Evolutionary conservation across 2,888 invertebrate genomes (phyloP), one percentile per base, ranked within the genome.

Genomic region (Neoaliturus tenellus): DNA sequence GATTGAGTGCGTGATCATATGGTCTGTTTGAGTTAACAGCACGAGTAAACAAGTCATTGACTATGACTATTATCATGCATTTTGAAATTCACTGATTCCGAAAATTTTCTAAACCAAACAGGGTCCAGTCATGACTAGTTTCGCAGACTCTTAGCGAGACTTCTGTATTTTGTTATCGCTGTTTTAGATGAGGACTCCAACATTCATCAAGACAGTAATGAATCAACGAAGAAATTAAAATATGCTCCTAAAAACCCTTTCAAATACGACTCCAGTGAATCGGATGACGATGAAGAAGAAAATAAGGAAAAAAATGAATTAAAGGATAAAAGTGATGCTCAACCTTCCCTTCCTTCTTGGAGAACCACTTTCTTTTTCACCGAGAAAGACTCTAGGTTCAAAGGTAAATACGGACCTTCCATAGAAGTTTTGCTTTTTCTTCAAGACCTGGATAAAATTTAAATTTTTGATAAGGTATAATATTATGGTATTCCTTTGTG

Each of bases 301-400:
- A 41, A 20, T 23, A n/a, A 25, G n/a, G n/a, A 3, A 25, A 17
- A 67, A 20, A 4, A 58, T 25, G 17, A 39, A 41, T 39, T 23
- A 1, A 71, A 35, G 20, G 39, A 71, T 3, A 35, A 39, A 71
- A n/a, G 3, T 14, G 14, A 8, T 10, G 20, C n/a, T 5, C 44
- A 75, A 44, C 25, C 73, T 44, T 5, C 44, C 6, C 10, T 75
- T 0, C 20, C 31, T 23, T 44, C 41, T 28, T 75, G 73, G 73
- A 75, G 35, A 28, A 75, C 73, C 3, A 75, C 41, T 5, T 75
- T 75, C 20, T 75, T 75, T 28, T 75, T 75, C 28, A 25, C 73
- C 28, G 73, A 44, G 0, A 75, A 44, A 25, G 73, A 75, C 28
- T 28, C 73, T 14, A 41, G 73, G 28, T 28, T 75, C 0, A 35